phyloP scores from a whole-genome alignment of 2,888 invertebrate genomes.

The Cataglyphis rosenhaueri region DNA sequence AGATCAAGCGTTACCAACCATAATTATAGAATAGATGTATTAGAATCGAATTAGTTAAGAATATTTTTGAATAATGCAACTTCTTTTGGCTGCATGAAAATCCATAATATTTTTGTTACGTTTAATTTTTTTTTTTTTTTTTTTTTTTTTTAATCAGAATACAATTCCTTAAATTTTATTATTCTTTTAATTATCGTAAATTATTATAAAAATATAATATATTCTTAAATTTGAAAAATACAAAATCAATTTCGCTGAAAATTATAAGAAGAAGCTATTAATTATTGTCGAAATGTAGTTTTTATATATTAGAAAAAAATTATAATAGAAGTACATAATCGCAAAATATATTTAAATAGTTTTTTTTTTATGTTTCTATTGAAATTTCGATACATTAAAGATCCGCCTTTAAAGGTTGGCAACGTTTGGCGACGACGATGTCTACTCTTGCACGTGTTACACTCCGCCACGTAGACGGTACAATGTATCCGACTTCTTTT shows the following conservation, averaged over 20 bases:
- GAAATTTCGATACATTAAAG: conserved; percentile 3
- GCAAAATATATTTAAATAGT: not conserved
- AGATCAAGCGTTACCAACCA: conserved; percentile 8
- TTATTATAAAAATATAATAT: not conserved
- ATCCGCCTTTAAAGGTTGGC: not conserved
- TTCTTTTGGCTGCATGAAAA: not conserved
- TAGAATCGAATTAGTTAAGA: not conserved
- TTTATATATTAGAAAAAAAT: not conserved
- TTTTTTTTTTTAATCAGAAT: not conserved
- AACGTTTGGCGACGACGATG: conserved; percentile 44
- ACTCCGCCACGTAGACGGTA: conserved; percentile 67
- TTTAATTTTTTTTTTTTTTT: not conserved
- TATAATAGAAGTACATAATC: not conserved
- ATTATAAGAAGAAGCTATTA: not conserved
- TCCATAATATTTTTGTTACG: not conserved
- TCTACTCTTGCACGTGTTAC: conserved; percentile 54
- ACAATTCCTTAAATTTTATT: not conserved
- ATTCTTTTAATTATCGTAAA: not conserved
- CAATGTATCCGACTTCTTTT: conserved; percentile 56
- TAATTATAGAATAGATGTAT: not conserved
- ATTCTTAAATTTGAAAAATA: not conserved
- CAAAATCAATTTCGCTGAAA: not conserved
- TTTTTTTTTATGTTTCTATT: not conserved
- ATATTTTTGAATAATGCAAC: not conserved
- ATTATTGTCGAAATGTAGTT: not conserved